Evolutionary conservation across 2,113 vertebrate genomes (phyloP), one percentile per base, ranked within the genome.

Genomic region (Entomyzon cyanotis): DNA sequence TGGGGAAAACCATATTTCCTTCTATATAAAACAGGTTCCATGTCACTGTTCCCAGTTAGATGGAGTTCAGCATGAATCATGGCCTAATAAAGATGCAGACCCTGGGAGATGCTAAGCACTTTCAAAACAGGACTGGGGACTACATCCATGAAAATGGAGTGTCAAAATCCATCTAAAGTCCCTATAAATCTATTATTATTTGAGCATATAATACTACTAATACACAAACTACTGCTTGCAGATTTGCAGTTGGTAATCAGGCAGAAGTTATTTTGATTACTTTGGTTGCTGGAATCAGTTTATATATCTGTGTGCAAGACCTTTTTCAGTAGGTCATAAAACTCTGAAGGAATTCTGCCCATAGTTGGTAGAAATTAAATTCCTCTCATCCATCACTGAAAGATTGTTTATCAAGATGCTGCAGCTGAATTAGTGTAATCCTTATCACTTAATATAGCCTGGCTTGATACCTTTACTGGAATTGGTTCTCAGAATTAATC

Each of bases 401-500:
- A 91, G 93, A 93, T 63, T 94, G 49, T 96, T 97, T 97, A 96
- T 96, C 93, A 87, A 97, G 96, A 95, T 96, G 64, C 24, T 93
- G 68, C 47, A 81, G 62, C 85, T 90, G 96, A 97, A 95, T 96
- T 96, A 94, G 30, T 87, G 37, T 94, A 94, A 96, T 87, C 44
- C 84, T 96, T 97, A 95, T 95, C 87, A 95, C 64, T 93, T 95
- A 92, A 63, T 87, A 65, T 92, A 94, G 73, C 67, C 64, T 70
- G 63, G 49, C 58, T 87, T 91, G 84, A 93, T 93, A 90, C 74
- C 73, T 95, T 85, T 93, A 50, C 76, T 85, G 59, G 39, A 97
- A 96, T 94, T 94, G 68, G 68, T 97, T 95, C 67, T 94, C 85
- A 84, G 92, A 97, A 95, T 95, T 96, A 97, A 97, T 94, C 94